Evolutionary conservation across 2,797 vertebrate genomes (phyloP), one percentile per base, ranked within the genome.

Genomic region (Pagetopsis macropterus): DNA sequence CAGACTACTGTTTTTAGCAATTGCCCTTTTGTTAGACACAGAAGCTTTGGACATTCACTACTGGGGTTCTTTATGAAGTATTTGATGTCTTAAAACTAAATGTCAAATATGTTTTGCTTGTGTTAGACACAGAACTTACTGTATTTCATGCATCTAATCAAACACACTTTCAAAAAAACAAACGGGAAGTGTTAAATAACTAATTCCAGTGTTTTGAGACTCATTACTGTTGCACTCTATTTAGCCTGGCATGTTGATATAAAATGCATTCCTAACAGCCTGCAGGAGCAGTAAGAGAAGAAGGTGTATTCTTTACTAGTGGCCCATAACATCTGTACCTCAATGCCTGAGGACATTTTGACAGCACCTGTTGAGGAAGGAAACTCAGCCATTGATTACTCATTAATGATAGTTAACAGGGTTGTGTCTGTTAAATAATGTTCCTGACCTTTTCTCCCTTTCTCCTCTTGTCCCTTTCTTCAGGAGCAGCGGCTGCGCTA

Each of bases 401-500:
- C 46, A 27, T 37, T 21, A 58, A 16, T 62, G 3, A 70, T 72
- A 49, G 41, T 16, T 10, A 56, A 68, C 12, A 40, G 16, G 12
- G 13, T 21, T 50, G 41, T 57, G 6, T 82, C 48, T 62, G 16
- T 70, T 59, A 49, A 10, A 62, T 49, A 51, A 5, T 17, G 17
- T 70, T 1, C 43, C 10, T 79, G 54, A 45, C 48, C 37, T 70
- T 65, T 72, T 23, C 50, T 46, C 65, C 5, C 23, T 33, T n/a
- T 46, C 21, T 61, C 27, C 21, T 50, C 10, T 43, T 43, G 48
- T 57, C 33, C 56, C 14, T 72, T 9, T 50, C 45, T 63, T 8
- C 74, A 99, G 98, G 98, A 99, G 56, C 98, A 99, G 85, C 95
- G 97, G 1, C 88, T 99, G 78, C 97, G 96, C 63, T 95, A 94